A percentile compares a stretch with the other conserved stretches of the same genome.
These are phyloP conservation scores for Mycteria americana DNA, from an alignment of 2,797 vertebrate species.

Conservation along the genomic window DNA sequence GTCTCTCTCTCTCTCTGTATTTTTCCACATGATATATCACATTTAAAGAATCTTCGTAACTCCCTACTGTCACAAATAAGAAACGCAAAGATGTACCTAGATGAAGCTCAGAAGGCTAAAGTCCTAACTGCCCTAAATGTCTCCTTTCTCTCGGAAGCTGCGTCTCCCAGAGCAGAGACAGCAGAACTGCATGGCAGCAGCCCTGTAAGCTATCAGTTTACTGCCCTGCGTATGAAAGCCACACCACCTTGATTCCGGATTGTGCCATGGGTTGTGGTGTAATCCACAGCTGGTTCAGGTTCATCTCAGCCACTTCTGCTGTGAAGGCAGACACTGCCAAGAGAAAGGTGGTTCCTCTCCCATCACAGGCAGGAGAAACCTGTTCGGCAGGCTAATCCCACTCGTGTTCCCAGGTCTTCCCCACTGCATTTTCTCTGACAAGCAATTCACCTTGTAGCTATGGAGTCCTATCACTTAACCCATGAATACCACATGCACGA, in stretches of 20 bases:
- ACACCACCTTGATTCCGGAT: accelerated
- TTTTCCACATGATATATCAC: not conserved
- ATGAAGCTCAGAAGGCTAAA: not conserved
- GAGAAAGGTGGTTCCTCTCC: not conserved
- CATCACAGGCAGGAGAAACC: not conserved
- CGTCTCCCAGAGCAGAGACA: not conserved
- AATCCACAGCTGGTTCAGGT: not conserved
- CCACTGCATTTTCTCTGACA: not conserved
- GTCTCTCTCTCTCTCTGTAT: too few species aligned
- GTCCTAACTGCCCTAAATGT: not conserved
- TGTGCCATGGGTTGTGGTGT: not conserved
- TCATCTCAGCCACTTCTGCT: not conserved
- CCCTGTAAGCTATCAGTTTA: not conserved
- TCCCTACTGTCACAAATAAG: not conserved
- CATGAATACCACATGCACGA: not conserved
- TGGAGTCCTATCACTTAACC: not conserved
- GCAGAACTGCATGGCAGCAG: not conserved
- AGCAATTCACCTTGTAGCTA: not conserved
- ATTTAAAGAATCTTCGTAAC: not conserved
- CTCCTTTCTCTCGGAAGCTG: not conserved
- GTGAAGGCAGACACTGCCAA: not conserved
- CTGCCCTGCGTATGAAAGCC: not conserved
- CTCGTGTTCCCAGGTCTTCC: accelerated
- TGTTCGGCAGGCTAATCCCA: not conserved
- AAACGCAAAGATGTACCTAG: not conserved